Percentiles rank a stretch among this genome's conserved stretches.
Conservation (phyloP, 2,888 invertebrate genomes). For the Anarsia innoxiella region DNA sequence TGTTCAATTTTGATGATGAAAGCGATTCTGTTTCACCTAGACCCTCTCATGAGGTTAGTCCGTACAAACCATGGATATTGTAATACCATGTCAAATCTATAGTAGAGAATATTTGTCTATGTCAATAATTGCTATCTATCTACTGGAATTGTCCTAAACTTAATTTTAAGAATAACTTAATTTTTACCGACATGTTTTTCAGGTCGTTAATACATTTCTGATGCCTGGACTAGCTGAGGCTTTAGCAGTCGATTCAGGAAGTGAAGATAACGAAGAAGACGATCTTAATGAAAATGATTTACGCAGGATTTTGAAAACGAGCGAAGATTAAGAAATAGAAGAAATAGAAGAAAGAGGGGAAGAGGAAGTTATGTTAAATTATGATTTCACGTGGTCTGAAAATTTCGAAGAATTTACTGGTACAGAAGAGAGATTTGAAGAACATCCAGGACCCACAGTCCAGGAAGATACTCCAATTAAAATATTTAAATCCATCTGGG, state of each 20-base stretch:
- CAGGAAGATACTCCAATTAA: too few relatives aligned
- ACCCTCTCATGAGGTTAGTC: slow-evolving; percentile 1
- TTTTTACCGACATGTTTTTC: slow-evolving; percentile 2
- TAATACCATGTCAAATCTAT: slow-evolving; percentile 1
- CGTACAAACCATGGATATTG: slow-evolving; percentile 1
- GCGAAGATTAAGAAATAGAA: slow-evolving; percentile 4
- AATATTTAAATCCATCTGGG: too few relatives aligned
- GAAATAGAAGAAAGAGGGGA: slow-evolving; percentile 5
- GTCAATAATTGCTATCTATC: slow-evolving; percentile 1
- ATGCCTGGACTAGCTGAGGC: slow-evolving; percentile 6
- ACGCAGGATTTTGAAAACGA: slow-evolving; percentile 2
- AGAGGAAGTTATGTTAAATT: slow-evolving; percentile 9
- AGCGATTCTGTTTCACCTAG: slow-evolving; percentile 1
- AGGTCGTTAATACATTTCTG: slow-evolving; percentile 4
- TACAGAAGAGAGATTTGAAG: too few relatives aligned
- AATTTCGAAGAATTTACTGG: too few relatives aligned
- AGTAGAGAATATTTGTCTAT: slow-evolving; percentile 1
- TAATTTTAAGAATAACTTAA: slow-evolving; percentile 1
- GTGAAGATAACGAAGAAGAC: slow-evolving; percentile 9
- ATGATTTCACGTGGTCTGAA: slow-evolving; percentile 1
- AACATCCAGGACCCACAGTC: too few relatives aligned
- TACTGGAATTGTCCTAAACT: slow-evolving; percentile 1
- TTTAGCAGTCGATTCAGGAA: too few relatives aligned
- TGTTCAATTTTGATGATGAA: slow-evolving; percentile 1
- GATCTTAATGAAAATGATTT: slow-evolving; percentile 12